These are phyloP conservation scores for Bubalus kerabau DNA, from an alignment of 2,113 vertebrate genomes.

Conservation along the genomic window DNA sequence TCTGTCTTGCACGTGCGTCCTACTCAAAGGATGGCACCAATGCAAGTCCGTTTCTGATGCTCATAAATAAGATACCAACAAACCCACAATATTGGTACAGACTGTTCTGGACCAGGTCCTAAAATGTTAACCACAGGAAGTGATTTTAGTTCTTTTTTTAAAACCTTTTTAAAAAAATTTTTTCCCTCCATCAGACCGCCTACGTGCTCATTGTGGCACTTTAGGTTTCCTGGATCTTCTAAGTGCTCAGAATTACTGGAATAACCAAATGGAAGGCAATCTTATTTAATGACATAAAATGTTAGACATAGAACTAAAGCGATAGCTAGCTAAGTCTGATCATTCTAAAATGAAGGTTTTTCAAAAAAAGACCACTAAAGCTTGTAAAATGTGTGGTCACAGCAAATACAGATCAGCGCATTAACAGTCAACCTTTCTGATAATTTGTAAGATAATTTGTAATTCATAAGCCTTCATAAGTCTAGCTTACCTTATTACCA, in stretches of 20 bases:
- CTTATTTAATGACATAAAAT: constrained; percentile 33
- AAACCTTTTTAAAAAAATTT: neutral
- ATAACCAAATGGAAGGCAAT: constrained; percentile 46
- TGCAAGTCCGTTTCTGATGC: constrained; percentile 70
- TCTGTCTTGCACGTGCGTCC: constrained; percentile 75
- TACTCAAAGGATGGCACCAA: constrained; percentile 61
- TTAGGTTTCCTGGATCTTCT: constrained; percentile 49
- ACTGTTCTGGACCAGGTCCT: constrained; percentile 70
- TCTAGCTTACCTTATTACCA: neutral
- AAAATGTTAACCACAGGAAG: constrained; percentile 76
- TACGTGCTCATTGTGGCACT: constrained; percentile 45
- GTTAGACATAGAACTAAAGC: constrained; percentile 13
- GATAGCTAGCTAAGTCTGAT: constrained; percentile 25
- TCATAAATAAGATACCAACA: constrained; percentile 74
- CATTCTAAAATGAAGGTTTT: neutral
- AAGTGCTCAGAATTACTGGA: constrained; percentile 51
- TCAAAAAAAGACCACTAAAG: neutral
- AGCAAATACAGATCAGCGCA: neutral
- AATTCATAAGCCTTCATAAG: neutral
- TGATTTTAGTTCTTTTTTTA: constrained; percentile 55
- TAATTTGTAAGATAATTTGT: neutral
- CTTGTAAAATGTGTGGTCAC: neutral
- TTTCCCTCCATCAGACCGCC: neutral
- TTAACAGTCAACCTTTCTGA: neutral
- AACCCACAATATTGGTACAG: constrained; percentile 63